Evolutionary conservation across 2,113 vertebrate species (phyloP).

Genomic region (Psilopsiagon aymara): DNA sequence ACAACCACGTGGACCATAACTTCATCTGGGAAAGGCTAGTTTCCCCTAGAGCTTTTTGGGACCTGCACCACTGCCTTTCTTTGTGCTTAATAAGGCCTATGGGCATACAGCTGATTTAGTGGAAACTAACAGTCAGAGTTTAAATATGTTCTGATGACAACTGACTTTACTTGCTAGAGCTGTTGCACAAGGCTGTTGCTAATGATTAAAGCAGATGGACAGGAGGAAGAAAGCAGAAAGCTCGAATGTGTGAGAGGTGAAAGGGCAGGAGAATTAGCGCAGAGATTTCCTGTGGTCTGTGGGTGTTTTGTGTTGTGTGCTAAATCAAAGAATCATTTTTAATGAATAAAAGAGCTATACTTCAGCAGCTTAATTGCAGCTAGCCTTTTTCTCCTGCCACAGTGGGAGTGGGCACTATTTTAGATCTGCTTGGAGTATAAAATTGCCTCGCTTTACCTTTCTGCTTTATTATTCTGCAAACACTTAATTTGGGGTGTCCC

Average conservation of each 20-base stretch:
- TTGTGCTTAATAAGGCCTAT: constrained; percentile 74
- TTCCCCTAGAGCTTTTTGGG: constrained; percentile 38
- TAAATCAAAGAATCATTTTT: constrained; percentile 75
- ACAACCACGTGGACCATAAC: not conserved
- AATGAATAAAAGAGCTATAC: constrained; percentile 72
- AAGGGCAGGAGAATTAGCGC: constrained; percentile 80
- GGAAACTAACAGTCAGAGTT: constrained; percentile 79
- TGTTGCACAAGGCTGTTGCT: constrained; percentile 78
- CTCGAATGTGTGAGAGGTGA: constrained; percentile 83
- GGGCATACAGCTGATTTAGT: constrained; percentile 78
- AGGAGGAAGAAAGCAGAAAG: constrained; percentile 80
- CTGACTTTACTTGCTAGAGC: constrained; percentile 77
- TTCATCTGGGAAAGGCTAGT: constrained; percentile 25
- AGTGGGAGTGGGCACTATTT: not conserved
- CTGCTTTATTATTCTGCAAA: not conserved
- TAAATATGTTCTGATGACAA: constrained; percentile 82
- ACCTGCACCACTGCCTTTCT: constrained; percentile 64
- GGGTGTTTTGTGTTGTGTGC: constrained; percentile 72
- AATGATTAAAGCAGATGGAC: constrained; percentile 84
- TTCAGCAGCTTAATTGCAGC: constrained; percentile 69
- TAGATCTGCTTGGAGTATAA: not conserved
- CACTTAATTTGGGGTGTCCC: not conserved
- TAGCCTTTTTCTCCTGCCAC: constrained; percentile 51
- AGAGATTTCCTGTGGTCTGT: constrained; percentile 83
- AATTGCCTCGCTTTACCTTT: not conserved